Evolutionary conservation across 2,113 vertebrate species (phyloP).

Genomic region (Gambusia affinis): DNA sequence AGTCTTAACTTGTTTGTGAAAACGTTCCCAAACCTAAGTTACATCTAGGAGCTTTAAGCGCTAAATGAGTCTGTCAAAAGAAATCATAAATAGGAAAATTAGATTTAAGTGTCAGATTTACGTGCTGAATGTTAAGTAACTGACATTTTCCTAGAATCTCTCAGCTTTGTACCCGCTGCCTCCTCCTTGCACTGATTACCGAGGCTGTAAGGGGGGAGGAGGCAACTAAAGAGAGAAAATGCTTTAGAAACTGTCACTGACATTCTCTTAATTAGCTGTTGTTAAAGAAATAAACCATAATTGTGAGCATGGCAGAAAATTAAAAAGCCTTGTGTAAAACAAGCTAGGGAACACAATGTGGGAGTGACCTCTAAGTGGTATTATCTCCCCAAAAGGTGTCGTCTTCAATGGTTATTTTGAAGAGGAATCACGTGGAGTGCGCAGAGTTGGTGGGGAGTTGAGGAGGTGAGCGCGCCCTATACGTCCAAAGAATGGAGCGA

Average conservation of each 20-base stretch:
- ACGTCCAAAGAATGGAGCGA: conserved; percentile 31
- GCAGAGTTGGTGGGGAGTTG: conserved; percentile 47
- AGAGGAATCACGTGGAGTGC: conserved; percentile 57
- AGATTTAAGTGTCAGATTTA: conserved; percentile 26
- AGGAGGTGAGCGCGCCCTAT: conserved; percentile 52
- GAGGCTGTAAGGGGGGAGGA: conserved; percentile 27
- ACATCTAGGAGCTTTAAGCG: conserved; percentile 1
- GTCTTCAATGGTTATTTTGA: conserved; percentile 42
- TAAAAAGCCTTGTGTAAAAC: conserved; percentile 57
- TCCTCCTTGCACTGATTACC: conserved; percentile 21
- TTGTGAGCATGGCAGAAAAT: conserved; percentile 52
- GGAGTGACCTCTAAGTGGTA: conserved; percentile 43
- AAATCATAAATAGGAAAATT: conserved; percentile 18
- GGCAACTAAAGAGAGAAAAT: conserved; percentile 33
- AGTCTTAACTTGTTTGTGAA: conserved; percentile 31
- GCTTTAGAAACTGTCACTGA: conserved; percentile 32
- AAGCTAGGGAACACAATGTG: conserved; percentile 43
- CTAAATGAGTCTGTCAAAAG: conserved; percentile 25
- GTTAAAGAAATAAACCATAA: conserved; percentile 56
- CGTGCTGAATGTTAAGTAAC: conserved; percentile 12
- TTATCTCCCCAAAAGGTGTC: conserved; percentile 38
- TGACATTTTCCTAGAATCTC: conserved; percentile 29
- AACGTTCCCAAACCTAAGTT: conserved; percentile 27
- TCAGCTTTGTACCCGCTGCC: conserved; percentile 27
- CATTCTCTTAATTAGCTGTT: conserved; percentile 53